Conservation (phyloP, 2,113 vertebrate genomes). For the Eleginops maclovinus region DNA sequence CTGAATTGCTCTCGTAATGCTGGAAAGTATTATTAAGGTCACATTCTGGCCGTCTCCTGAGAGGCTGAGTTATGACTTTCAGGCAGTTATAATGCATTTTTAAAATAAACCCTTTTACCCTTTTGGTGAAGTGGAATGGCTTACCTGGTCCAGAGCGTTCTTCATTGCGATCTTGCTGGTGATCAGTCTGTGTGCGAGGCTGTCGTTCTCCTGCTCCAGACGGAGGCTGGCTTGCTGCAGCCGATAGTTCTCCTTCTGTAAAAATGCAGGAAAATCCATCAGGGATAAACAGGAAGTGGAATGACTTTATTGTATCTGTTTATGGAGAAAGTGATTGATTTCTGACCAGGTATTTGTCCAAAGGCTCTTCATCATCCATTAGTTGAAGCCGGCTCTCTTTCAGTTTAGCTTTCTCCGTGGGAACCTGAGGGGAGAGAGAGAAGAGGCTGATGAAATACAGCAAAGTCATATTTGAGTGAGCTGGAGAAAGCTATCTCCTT, state of each 20-base stretch:
- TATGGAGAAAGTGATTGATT: background rate
- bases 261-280: conserved; percentile 59
- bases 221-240: conserved; percentile 93
- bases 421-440: conserved; percentile 82
- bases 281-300: background rate
- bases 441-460: conserved; percentile 13
- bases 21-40: background rate
- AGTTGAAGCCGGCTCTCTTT: conserved; percentile 88
- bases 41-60: background rate
- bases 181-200: conserved; percentile 92
- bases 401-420: conserved; percentile 90
- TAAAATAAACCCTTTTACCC: conserved; percentile 2
- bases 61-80: conserved; percentile 3
- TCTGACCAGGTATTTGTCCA: conserved; percentile 92
- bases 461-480: conserved; percentile 42
- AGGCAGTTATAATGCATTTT: background rate
- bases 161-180: conserved; percentile 94
- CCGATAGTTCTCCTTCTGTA: conserved; percentile 90
- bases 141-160: conserved; percentile 92
- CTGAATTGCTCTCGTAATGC: background rate
- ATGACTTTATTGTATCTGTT: background rate
- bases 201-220: conserved; percentile 96
- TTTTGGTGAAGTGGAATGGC: background rate
- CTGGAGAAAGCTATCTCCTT: conserved; percentile 43
- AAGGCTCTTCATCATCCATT: conserved; percentile 82